Conservation (phyloP, 1,140 invertebrate genomes). For the Leguminivora glycinivorella region DNA sequence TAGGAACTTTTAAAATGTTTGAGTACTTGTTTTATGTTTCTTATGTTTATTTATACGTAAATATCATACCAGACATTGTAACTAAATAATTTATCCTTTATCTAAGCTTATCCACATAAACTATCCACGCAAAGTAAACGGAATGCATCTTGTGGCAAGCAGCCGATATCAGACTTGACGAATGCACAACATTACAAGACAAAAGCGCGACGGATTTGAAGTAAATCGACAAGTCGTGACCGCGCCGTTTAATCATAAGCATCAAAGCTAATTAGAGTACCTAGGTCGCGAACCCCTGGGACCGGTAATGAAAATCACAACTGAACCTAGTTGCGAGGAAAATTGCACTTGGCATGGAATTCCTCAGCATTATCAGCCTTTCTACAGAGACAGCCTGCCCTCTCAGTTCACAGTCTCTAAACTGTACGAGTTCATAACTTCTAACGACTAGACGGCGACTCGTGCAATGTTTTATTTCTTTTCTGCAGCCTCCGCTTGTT, state of each 20-base stretch:
- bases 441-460: neutral
- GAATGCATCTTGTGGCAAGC: conserved; percentile 36
- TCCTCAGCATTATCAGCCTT: conserved; percentile 44
- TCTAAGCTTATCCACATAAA: neutral
- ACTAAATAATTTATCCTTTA: no score
- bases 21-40: no score
- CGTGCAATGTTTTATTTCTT: neutral
- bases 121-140: conserved; percentile 19
- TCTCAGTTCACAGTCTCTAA: neutral
- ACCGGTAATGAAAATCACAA: conserved; percentile 74
- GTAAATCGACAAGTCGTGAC: conserved; percentile 75
- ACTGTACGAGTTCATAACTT: conserved; percentile 11
- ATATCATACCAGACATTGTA: no score
- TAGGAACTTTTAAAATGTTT: no score
- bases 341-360: conserved; percentile 66
- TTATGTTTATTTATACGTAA: no score
- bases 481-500: neutral
- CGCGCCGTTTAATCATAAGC: conserved; percentile 73
- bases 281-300: conserved; percentile 62
- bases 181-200: conserved; percentile 61
- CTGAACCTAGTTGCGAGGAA: conserved; percentile 64
- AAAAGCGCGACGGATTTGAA: conserved; percentile 66
- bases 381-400: conserved; percentile 13
- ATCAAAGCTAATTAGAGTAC: conserved; percentile 73
- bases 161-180: conserved; percentile 48